These are phyloP conservation scores for Candidula unifasciata DNA, from an alignment of 2,888 invertebrate genomes.

Conservation along the genomic window DNA sequence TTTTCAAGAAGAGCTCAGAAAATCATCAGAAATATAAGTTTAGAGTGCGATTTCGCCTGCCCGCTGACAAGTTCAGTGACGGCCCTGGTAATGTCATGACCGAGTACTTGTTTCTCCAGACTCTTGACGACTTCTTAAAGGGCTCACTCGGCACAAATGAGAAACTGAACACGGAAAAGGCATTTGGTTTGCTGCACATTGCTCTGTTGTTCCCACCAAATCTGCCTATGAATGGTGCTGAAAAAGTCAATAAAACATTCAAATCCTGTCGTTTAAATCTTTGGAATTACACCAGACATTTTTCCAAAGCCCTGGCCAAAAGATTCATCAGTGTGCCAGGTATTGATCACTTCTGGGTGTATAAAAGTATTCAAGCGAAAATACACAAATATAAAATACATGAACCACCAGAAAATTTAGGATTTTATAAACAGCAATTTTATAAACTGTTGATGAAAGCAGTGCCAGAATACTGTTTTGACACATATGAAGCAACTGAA, in stretches of 20 bases:
- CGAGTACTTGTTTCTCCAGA: constrained; percentile 37
- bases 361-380: neutral
- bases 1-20: constrained; percentile 21
- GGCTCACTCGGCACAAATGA: neutral
- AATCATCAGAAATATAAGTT: constrained; percentile 18
- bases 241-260: constrained; percentile 5
- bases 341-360: constrained; percentile 26
- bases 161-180: neutral
- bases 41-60: constrained; percentile 23
- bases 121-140: constrained; percentile 21
- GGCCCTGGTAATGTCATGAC: constrained; percentile 26
- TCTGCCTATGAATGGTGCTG: neutral
- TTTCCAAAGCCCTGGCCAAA: constrained; percentile 20
- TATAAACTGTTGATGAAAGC: constrained; percentile 16
- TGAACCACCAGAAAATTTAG: neutral
- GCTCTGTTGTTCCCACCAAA: constrained; percentile 17
- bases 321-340: constrained; percentile 3
- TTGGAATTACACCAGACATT: constrained; percentile 2
- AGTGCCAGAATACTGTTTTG: neutral
- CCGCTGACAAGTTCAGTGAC: neutral
- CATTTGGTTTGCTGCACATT: constrained; percentile 23
- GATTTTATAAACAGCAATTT: constrained; percentile 18
- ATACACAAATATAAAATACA: constrained; percentile 9
- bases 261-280: constrained; percentile 1
- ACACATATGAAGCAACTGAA: neutral